Base-by-base conservation (phyloP, 2,797 vertebrate genomes). In the Dendrocincla fuliginosa region DNA sequence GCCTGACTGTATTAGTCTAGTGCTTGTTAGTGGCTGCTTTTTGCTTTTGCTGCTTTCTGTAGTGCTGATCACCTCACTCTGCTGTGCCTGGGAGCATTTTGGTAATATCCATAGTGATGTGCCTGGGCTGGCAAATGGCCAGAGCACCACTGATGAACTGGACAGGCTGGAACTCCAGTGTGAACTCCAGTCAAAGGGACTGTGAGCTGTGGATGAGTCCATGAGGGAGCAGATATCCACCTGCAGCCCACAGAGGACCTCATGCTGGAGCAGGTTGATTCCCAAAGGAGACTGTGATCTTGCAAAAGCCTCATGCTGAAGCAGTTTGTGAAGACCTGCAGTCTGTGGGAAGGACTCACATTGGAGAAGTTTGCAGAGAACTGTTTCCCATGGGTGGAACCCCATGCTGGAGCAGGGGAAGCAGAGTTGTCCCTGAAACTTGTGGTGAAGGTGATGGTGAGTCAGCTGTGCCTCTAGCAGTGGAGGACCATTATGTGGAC, bases 361-460 rank as follows among this genome's bases (percentile, higher is more conserved):
- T 1, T 0, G 0, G 20, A 42, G 47, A 16, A 16, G 12, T 23
- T 35, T n/a, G 47, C 35, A 63, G 22, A 44, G 55, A 32, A 2
- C 16, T 15, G 30, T n/a, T 68, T 68, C 15, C 33, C 10, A 5
- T 4, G 15, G 10, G 41, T 68, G 32, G 61, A 27, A 28, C 30
- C 12, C 32, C 16, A 5, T 11, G 9, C 15, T 41, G 61, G 68
- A 49, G 25, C 20, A 61, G 30, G 15, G 10, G 7, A 35, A 68
- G 55, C 12, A 28, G 55, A 75, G 41, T 42, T 55, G 17, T 2
- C 27, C 22, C 55, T 19, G 25, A 47, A 55, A 32, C 12, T 15
- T 6, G 15, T 16, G 47, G 7, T 53, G 61, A 55, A 53, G 33
- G 16, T 27, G 53, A 53, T 23, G 24, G 10, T 55, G 55, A 61